Conservation (phyloP, 1,140 invertebrate species). For the Ganaspis sp. region DNA sequence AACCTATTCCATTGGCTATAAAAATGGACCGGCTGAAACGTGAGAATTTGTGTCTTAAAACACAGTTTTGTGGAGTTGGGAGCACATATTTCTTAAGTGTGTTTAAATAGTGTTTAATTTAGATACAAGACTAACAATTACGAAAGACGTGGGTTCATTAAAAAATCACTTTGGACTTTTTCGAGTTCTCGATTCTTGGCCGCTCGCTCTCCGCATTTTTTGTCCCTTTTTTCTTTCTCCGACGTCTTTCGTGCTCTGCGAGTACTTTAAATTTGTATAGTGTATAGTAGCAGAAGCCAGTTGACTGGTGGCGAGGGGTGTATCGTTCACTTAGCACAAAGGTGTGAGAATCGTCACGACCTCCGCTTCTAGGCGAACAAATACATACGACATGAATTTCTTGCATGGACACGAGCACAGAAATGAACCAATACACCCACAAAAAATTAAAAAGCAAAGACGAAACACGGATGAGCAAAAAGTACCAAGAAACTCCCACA, state of each 20-base stretch:
- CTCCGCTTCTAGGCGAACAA: conserved; percentile 72
- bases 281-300: conserved; percentile 70
- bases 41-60: conserved; percentile 1
- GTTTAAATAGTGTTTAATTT: conserved; percentile 28
- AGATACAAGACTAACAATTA: conserved; percentile 29
- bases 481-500: conserved; percentile 53
- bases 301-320: conserved; percentile 66
- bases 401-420: conserved; percentile 45
- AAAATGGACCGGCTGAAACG: background rate
- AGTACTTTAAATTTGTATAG: conserved; percentile 74
- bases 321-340: conserved; percentile 71
- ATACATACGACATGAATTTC: conserved; percentile 56
- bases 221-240: conserved; percentile 44
- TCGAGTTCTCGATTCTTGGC: conserved; percentile 19
- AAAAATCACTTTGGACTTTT: conserved; percentile 21
- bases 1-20: no score
- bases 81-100: conserved; percentile 11
- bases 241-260: conserved; percentile 48
- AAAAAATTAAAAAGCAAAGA: conserved; percentile 39
- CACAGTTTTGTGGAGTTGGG: conserved; percentile 8
- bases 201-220: conserved; percentile 37
- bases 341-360: conserved; percentile 75
- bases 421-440: conserved; percentile 38
- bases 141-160: conserved; percentile 23
- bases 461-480: conserved; percentile 25